These are phyloP conservation scores for Suricata suricatta DNA, from an alignment of 2,113 vertebrate species.

Conservation along the genomic window DNA sequence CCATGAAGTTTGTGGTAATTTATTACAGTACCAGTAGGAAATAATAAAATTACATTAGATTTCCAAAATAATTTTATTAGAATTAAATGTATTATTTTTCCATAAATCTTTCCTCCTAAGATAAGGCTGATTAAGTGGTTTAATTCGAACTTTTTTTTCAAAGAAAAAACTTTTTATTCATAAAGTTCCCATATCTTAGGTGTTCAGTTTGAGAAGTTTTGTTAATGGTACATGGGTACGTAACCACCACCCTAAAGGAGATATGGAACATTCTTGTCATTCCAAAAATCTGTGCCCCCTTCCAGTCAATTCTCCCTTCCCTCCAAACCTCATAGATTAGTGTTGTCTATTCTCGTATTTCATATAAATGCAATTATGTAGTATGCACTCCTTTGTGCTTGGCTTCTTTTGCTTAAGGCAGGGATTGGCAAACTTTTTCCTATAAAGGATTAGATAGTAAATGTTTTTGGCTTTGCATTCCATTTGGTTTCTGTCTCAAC, in stretches of 20 bases:
- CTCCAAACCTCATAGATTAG: background rate
- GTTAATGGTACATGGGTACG: background rate
- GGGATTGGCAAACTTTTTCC: constrained; percentile 1
- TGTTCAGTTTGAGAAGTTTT: constrained; percentile 5
- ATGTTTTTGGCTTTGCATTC: background rate
- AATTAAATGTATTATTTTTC: background rate
- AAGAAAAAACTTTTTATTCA: background rate
- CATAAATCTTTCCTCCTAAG: background rate
- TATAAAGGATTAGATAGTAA: background rate
- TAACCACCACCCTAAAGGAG: background rate
- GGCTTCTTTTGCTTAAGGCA: background rate
- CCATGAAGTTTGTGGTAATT: background rate
- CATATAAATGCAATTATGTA: background rate
- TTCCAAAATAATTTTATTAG: constrained; percentile 29
- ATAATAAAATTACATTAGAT: background rate
- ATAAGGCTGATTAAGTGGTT: background rate
- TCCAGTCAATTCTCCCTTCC: background rate
- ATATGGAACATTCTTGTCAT: background rate
- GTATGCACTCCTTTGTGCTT: background rate
- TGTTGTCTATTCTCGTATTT: constrained; percentile 5
- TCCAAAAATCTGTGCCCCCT: background rate
- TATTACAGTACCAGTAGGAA: background rate
- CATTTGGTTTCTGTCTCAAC: background rate
- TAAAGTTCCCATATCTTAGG: background rate
- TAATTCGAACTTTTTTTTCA: background rate